Conservation (phyloP, 2,888 invertebrate species). For the Amaurobius ferox region DNA sequence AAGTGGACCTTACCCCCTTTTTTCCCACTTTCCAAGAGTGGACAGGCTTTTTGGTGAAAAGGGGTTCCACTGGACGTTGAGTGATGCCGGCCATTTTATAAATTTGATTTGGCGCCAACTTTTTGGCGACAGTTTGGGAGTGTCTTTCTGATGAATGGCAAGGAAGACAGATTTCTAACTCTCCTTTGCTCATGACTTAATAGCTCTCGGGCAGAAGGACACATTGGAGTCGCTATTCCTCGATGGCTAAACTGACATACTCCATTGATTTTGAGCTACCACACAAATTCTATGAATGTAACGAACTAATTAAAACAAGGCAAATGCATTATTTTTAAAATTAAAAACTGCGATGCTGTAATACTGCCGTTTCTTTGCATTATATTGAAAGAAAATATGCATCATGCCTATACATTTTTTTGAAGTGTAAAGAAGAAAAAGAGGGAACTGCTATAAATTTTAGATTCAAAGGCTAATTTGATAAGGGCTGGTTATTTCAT, state of each 20-base stretch:
- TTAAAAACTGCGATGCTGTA: too few species aligned
- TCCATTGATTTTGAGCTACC: too few species aligned
- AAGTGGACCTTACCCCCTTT: slow-evolving; percentile 36
- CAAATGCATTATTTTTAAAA: too few species aligned
- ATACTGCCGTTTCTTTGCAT: too few species aligned
- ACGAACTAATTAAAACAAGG: too few species aligned
- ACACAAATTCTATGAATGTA: too few species aligned
- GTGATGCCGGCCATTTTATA: slow-evolving; percentile 25
- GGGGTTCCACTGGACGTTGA: slow-evolving; percentile 30
- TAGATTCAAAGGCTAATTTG: too few species aligned
- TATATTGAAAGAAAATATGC: too few species aligned
- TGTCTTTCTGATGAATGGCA: slow-evolving; percentile 24
- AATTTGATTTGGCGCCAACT: slow-evolving; percentile 37
- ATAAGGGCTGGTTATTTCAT: too few species aligned
- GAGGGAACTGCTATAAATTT: too few species aligned
- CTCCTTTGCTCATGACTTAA: slow-evolving; percentile 3
- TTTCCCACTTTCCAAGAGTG: slow-evolving; percentile 10
- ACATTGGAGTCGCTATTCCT: not conserved
- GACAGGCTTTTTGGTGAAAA: slow-evolving; percentile 23
- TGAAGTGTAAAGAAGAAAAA: too few species aligned
- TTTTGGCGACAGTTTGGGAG: slow-evolving; percentile 34
- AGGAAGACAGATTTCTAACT: not conserved
- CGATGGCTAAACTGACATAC: not conserved
- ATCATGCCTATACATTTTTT: too few species aligned
- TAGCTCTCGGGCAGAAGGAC: slow-evolving; percentile 3